Percentiles rank a stretch among this genome's conserved stretches.
Evolutionary conservation across 2,888 invertebrate species (phyloP).

Genomic region (Epinotia ramella): DNA sequence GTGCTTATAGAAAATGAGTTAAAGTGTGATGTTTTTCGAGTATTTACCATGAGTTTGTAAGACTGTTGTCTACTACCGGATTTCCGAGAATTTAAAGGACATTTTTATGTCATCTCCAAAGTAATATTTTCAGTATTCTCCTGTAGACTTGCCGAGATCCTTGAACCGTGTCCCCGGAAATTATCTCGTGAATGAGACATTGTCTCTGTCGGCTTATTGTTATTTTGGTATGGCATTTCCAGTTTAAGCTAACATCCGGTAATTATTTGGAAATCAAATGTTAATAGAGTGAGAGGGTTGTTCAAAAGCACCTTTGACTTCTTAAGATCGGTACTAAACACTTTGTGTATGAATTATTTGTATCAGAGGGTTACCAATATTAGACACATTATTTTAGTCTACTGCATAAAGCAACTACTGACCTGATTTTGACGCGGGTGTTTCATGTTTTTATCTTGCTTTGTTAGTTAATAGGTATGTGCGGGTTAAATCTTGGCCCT

Average conservation of each 20-base stretch:
- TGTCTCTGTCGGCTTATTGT: slow-evolving; percentile 76
- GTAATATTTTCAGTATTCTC: slow-evolving; percentile 51
- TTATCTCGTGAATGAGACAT: slow-evolving; percentile 73
- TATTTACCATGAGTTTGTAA: too few relatives aligned
- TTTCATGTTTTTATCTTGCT: too few relatives aligned
- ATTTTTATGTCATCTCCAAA: slow-evolving; percentile 1
- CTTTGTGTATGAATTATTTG: neutral
- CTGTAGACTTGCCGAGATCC: slow-evolving; percentile 54
- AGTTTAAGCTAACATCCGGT: slow-evolving; percentile 73
- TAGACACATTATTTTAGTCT: too few relatives aligned
- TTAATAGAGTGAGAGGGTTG: slow-evolving; percentile 61
- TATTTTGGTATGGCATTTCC: slow-evolving; percentile 79
- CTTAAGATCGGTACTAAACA: neutral
- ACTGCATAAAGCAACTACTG: too few relatives aligned
- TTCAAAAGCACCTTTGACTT: slow-evolving; percentile 59
- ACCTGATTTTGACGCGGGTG: too few relatives aligned
- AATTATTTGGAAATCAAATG: slow-evolving; percentile 76
- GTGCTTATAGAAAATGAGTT: too few relatives aligned
- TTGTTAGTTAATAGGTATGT: too few relatives aligned
- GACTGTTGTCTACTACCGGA: too few relatives aligned
- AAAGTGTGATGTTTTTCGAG: too few relatives aligned
- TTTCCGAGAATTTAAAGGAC: neutral
- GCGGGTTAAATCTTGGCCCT: too few relatives aligned
- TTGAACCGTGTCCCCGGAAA: slow-evolving; percentile 71
- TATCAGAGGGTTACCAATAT: too few relatives aligned